These are phyloP conservation scores for Chitala chitala DNA, from an alignment of 2,113 vertebrate genomes.

Conservation along the genomic window DNA sequence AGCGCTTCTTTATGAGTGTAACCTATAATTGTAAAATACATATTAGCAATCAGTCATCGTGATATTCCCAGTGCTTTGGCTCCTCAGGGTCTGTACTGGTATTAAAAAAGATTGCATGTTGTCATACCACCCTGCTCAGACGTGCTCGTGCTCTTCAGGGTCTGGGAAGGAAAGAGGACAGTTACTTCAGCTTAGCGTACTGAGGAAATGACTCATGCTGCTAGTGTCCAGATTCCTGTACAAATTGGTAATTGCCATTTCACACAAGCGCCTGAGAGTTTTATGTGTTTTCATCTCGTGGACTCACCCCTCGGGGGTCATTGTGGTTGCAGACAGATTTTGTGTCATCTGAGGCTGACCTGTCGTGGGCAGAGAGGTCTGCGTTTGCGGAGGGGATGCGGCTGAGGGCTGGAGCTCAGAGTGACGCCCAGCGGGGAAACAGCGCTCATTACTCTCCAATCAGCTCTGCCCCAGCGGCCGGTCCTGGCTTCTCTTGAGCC, in stretches of 20 bases:
- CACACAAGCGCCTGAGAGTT: conserved; percentile 26
- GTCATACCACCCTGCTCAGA: background rate
- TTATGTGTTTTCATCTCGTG: conserved; percentile 27
- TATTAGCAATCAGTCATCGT: no score
- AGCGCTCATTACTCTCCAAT: background rate
- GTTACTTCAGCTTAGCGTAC: conserved; percentile 2
- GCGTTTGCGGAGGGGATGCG: no score
- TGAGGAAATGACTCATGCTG: conserved; percentile 19
- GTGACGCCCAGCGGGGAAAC: background rate
- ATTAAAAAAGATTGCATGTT: no score
- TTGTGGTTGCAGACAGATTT: conserved; percentile 36
- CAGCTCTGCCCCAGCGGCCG: background rate
- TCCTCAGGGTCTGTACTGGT: no score
- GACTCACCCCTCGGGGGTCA: conserved; percentile 37
- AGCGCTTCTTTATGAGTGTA: no score
- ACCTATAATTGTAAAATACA: no score
- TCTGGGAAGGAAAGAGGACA: background rate
- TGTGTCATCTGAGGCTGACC: background rate
- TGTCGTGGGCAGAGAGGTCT: background rate
- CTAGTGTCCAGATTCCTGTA: conserved; percentile 30
- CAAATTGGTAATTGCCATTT: conserved; percentile 45
- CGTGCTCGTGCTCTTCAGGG: background rate
- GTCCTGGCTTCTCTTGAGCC: background rate
- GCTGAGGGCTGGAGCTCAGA: background rate
- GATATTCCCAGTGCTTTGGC: no score